Base-by-base conservation (phyloP, 1,140 invertebrate genomes). In the Archegozetes longisetosus region DNA sequence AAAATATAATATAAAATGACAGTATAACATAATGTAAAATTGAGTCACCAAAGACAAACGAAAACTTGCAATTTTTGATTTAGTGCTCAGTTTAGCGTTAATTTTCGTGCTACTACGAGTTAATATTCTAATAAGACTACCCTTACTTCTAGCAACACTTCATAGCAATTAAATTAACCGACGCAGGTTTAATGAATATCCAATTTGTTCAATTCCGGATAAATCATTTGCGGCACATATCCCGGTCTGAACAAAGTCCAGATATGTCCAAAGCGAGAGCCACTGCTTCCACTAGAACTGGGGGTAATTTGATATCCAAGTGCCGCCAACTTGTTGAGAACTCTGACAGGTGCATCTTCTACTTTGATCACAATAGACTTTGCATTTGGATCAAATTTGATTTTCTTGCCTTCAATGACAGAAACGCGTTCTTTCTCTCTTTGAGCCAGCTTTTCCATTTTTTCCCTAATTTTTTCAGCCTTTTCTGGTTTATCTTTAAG, bases 351-450 rank as follows among this genome's bases (percentile, higher is more conserved):
- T 2, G 57, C 57, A 51, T 58, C 57, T 13, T 58, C 57, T 12
- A 58, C 57, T 40, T 58, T 58, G 57, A 58, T 49, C 14, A 58
- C 57, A 4, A 58, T 32, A 20, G 48, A n/a, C 26, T 58, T 58
- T 23, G 46, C 57, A 51, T 50, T 4, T 27, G 57, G 57, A 51
- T 58, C 57, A 40, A 50, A 58, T n/a, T 58, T 58, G 27, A 58
- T 4, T 51, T 58, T 58, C 17, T 40, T 58, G 46, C 50, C 57
- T n/a, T 58, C 47, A 40, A 49, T 58, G 1, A 58, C 47, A 12
- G 46, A 40, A 14, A 58, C 26, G 2, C 57, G 46, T 20, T 58
- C 47, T 27, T 58, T 58, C 26, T 58, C 47, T 28, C 57, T 17
- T 40, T 58, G 46, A 28, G 17, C n/a, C 12, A 58, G 4, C 17